Conservation (phyloP, 2,888 invertebrate species). For the Cheilosia soror region DNA sequence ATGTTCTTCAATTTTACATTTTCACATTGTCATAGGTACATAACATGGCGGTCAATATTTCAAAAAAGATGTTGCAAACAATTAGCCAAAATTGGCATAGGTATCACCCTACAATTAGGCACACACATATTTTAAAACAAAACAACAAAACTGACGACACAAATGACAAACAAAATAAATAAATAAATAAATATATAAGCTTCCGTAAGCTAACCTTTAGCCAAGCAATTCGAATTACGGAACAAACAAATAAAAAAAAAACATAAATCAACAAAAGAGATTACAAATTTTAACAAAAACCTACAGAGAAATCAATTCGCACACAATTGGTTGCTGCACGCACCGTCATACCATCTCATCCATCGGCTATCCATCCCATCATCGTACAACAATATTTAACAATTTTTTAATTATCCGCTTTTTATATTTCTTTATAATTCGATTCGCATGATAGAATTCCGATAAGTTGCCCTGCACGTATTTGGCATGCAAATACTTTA, state of each 20-base stretch:
- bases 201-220: not conserved
- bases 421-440: conserved; percentile 81
- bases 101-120: not conserved
- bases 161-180: not conserved
- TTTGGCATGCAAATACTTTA: conserved; percentile 82
- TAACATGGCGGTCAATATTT: no score
- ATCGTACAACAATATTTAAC: conserved; percentile 71
- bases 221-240: not conserved
- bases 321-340: not conserved
- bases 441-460: conserved; percentile 81
- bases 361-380: conserved; percentile 11
- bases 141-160: no score
- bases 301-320: conserved; percentile 12
- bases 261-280: not conserved
- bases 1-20: no score
- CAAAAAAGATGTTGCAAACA: not conserved
- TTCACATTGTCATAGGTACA: no score
- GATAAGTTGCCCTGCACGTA: conserved; percentile 81
- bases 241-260: not conserved
- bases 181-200: not conserved
- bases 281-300: not conserved
- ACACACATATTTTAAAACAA: no score
- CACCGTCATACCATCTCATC: not conserved
- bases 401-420: conserved; percentile 76
- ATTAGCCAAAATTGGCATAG: not conserved